These are phyloP conservation scores for Tetragonisca angustula DNA, from an alignment of 2,888 invertebrate genomes.

Conservation along the genomic window DNA sequence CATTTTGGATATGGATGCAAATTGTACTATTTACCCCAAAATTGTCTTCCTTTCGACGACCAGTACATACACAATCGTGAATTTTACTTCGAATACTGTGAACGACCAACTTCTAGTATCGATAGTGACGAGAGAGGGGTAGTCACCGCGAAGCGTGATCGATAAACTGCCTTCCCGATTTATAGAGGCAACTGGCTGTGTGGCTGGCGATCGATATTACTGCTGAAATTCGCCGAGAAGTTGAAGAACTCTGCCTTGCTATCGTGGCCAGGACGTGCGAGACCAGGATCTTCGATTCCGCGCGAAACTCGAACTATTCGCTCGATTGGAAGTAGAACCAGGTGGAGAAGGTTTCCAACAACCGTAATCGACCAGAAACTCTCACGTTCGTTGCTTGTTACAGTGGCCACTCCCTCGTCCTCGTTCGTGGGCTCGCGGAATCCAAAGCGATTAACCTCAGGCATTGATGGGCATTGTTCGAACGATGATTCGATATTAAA, in stretches of 20 bases:
- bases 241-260: background rate
- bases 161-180: constrained; percentile 6
- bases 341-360: background rate
- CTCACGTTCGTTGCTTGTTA: background rate
- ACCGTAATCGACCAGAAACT: background rate
- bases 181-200: background rate
- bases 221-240: background rate
- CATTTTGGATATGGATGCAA: too few species aligned
- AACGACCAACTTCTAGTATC: background rate
- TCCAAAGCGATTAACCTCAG: background rate
- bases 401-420: constrained; percentile 2
- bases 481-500: too few species aligned
- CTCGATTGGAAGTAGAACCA: background rate
- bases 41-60: background rate
- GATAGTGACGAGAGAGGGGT: background rate
- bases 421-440: too few species aligned
- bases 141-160: constrained; percentile 4
- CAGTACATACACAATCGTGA: background rate
- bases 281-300: background rate
- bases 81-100: background rate
- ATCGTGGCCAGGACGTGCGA: background rate
- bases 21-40: background rate
- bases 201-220: background rate
- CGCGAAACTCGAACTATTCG: background rate
- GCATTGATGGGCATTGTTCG: too few species aligned